Conservation (phyloP, 2,888 invertebrate genomes). For the Selenia dentaria region DNA sequence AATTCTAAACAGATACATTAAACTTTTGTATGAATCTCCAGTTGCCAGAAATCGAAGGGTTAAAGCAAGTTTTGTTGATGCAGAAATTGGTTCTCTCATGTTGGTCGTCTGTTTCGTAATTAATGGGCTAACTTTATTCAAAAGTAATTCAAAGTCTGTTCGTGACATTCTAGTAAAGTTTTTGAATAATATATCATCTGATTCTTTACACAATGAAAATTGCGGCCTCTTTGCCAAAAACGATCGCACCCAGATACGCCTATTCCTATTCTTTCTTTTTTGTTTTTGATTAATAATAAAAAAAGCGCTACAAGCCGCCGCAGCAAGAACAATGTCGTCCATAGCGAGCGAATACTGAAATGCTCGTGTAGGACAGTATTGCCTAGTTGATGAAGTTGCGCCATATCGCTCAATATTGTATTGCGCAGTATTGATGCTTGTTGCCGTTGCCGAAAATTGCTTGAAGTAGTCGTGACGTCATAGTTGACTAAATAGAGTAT, state of each 20-base stretch:
- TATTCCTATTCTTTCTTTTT: neutral
- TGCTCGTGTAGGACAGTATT: conserved; percentile 11
- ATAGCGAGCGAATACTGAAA: conserved; percentile 11
- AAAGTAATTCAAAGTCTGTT: conserved; percentile 6
- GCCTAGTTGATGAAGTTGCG: conserved; percentile 12
- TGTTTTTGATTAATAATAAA: neutral
- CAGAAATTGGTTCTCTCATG: neutral
- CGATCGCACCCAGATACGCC: conserved; percentile 1
- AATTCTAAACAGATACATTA: neutral
- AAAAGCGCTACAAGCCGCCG: conserved; percentile 1
- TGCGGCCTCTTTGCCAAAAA: neutral
- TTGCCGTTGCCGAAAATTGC: conserved; percentile 10
- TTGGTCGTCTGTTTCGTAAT: conserved; percentile 5
- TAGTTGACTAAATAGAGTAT: conserved; percentile 2
- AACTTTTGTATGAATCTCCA: too few species aligned
- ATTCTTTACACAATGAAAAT: neutral
- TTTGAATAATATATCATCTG: conserved; percentile 9
- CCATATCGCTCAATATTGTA: conserved; percentile 8
- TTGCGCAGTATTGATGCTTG: conserved; percentile 11
- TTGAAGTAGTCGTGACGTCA: conserved; percentile 7
- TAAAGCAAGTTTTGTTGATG: too few species aligned
- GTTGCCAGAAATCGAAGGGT: too few species aligned
- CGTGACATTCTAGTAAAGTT: conserved; percentile 8
- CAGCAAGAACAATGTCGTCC: conserved; percentile 1
- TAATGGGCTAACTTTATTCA: conserved; percentile 4